A percentile compares a stretch with the other conserved stretches of the same genome.
Conservation (phyloP, 2,888 invertebrate species). For the Cryptus armator region DNA sequence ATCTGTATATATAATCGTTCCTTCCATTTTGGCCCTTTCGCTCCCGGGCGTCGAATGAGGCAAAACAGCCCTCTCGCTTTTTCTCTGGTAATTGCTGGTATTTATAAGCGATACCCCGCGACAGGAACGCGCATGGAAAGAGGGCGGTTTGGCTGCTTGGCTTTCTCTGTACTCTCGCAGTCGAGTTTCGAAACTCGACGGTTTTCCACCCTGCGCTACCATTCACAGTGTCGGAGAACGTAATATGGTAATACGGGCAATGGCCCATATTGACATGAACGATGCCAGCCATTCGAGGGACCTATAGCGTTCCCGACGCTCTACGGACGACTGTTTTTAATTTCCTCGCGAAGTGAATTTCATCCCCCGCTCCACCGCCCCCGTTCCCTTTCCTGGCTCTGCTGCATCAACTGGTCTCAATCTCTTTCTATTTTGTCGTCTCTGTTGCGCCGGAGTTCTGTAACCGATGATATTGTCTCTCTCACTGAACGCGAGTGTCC, state of each 20-base stretch:
- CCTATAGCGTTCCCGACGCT: constrained; percentile 69
- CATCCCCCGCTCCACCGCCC: constrained; percentile 68
- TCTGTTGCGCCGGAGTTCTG: constrained; percentile 29
- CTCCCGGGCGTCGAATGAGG: constrained; percentile 48
- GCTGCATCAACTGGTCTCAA: constrained; percentile 56
- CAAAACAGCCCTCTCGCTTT: constrained; percentile 73
- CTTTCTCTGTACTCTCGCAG: constrained; percentile 40
- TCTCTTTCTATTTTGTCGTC: constrained; percentile 52
- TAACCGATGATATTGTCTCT: constrained; percentile 53
- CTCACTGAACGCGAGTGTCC: constrained; percentile 44
- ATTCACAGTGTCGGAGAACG: constrained; percentile 74
- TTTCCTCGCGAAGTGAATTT: constrained; percentile 85
- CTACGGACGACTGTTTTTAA: constrained; percentile 84
- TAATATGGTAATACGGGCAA: constrained; percentile 85
- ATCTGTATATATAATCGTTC: constrained; percentile 52
- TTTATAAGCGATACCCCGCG: constrained; percentile 84
- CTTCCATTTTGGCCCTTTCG: constrained; percentile 61
- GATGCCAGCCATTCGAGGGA: constrained; percentile 84
- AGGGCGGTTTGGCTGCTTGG: constrained; percentile 42
- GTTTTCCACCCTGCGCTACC: constrained; percentile 61
- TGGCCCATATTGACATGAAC: constrained; percentile 85
- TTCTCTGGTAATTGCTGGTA: constrained; percentile 83
- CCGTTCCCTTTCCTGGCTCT: constrained; percentile 17
- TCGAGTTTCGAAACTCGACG: constrained; percentile 48
- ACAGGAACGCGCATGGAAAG: constrained; percentile 66